Conservation (phyloP, 2,797 vertebrate genomes). For the Oceanodroma leucorhoa region DNA sequence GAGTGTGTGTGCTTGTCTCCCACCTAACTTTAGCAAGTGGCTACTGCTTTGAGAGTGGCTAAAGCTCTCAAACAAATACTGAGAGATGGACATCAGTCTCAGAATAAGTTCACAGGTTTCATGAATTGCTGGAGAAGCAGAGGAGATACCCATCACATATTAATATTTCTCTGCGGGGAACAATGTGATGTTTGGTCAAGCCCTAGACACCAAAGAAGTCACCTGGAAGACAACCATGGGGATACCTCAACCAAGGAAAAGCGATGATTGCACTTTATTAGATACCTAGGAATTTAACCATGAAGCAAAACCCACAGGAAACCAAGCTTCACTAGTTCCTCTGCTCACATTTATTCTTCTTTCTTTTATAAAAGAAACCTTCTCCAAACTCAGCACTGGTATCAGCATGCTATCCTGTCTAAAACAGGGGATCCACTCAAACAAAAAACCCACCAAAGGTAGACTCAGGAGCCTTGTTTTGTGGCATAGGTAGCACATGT, state of each 20-base stretch:
- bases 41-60: background rate
- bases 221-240: background rate
- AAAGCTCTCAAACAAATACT: background rate
- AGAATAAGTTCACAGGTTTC: background rate
- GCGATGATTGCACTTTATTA: background rate
- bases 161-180: background rate
- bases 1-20: background rate
- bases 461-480: background rate
- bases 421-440: background rate
- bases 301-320: slow-evolving; percentile 5
- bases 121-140: background rate
- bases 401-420: background rate
- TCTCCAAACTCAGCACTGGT: background rate
- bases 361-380: background rate
- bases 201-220: background rate
- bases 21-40: background rate
- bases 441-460: background rate
- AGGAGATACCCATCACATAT: background rate
- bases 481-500: background rate
- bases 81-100: background rate
- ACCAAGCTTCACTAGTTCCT: background rate
- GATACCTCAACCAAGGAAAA: background rate
- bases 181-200: background rate
- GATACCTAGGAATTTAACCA: background rate
- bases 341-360: background rate